Evolutionary conservation across 1,140 invertebrate species (phyloP).

Genomic region (Tetranychus urticae): DNA sequence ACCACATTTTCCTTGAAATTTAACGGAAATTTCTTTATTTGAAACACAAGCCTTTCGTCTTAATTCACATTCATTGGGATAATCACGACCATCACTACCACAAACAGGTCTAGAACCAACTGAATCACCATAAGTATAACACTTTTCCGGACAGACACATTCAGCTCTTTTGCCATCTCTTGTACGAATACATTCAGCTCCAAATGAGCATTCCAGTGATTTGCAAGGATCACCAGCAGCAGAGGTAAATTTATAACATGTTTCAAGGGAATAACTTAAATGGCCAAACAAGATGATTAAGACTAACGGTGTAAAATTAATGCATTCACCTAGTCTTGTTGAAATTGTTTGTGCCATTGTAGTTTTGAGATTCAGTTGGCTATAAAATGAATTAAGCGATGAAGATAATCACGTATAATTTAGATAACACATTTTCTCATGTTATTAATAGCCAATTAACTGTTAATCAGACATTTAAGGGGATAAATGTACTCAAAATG

Average conservation of each 20-base stretch:
- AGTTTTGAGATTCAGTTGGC: no score
- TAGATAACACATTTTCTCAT: no score
- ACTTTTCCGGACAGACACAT: constrained; percentile 46
- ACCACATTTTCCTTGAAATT: constrained; percentile 73
- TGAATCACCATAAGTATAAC: constrained; percentile 53
- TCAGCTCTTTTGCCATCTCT: constrained; percentile 42
- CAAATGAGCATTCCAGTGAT: constrained; percentile 41
- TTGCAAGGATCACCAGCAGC: constrained; percentile 50
- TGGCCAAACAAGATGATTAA: not conserved
- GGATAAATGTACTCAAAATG: no score
- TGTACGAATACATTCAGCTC: constrained; percentile 44
- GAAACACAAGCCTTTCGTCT: constrained; percentile 43
- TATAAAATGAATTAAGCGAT: no score
- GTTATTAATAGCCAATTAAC: no score
- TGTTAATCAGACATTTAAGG: no score
- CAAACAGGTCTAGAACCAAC: constrained; percentile 44
- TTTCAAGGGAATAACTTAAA: not conserved
- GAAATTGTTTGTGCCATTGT: no score
- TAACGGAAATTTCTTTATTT: constrained; percentile 50
- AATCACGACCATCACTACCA: constrained; percentile 25
- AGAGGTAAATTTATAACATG: constrained; percentile 30
- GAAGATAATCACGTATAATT: no score
- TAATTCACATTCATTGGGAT: constrained; percentile 54
- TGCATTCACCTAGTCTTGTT: no score
- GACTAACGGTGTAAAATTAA: no score